Conservation (phyloP, 2,888 invertebrate genomes). For the Mythimna vitellina region DNA sequence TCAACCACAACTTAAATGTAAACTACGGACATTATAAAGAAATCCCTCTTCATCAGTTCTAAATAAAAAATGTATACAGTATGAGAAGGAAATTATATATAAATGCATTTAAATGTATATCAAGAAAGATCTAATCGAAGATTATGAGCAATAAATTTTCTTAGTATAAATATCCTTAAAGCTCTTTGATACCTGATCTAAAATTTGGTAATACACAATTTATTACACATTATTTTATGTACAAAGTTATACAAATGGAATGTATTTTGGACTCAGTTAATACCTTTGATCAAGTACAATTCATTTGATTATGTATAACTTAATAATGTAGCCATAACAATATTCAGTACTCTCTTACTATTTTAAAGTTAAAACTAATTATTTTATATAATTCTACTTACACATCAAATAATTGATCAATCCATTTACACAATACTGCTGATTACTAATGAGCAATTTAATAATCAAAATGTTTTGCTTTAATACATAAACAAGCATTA, state of each 20-base stretch:
- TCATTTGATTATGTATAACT: conserved; percentile 76
- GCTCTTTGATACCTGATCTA: conserved; percentile 84
- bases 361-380: conserved; percentile 68
- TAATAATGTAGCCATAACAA: conserved; percentile 80
- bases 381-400: conserved; percentile 75
- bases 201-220: conserved; percentile 71
- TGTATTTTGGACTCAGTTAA: conserved; percentile 87
- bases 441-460: conserved; percentile 80
- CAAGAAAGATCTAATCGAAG: conserved; percentile 72
- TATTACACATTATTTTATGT: conserved; percentile 77
- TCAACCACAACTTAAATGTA: conserved; percentile 37
- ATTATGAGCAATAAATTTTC: conserved; percentile 85
- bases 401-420: conserved; percentile 80
- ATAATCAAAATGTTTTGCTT: conserved; percentile 56
- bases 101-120: conserved; percentile 78
- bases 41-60: conserved; percentile 46
- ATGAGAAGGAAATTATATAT: conserved; percentile 68
- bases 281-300: conserved; percentile 81
- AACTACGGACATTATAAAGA: conserved; percentile 38
- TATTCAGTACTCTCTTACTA: conserved; percentile 88
- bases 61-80: conserved; percentile 42
- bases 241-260: conserved; percentile 88
- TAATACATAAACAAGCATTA: conserved; percentile 40
- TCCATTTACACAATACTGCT: conserved; percentile 83
- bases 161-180: conserved; percentile 84